Base-by-base conservation (phyloP, 2,113 vertebrate species). In the Polypterus bichir region DNA sequence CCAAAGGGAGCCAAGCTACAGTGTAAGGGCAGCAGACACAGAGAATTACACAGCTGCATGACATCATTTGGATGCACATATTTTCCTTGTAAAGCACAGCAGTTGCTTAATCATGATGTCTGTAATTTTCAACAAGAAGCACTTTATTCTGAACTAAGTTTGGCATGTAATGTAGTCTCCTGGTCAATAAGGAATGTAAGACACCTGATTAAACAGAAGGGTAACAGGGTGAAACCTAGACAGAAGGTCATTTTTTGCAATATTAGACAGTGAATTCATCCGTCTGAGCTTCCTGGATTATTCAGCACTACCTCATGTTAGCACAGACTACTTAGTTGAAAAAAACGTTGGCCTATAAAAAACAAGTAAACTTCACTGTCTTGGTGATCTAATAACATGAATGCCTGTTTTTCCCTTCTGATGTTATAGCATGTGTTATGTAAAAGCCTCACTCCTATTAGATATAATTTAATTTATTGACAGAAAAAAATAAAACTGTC, bases 221-320 rank as follows among this genome's bases (percentile, higher is more conserved):
- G 61, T n/a, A 4, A 55, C 11, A 62, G 53, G 46, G 47, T 52
- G 44, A 56, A 46, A 54, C 9, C 61, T 46, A 62, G 61, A 62
- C 61, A 62, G 49, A 11, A 47, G 55, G 46, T 11, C 53, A 55
- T 62, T 54, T 62, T 62, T 53, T 62, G 45, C 53, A 55, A 55
- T 62, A 55, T 62, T 62, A 62, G 61, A 62, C 52, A 45, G 53
- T 62, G 53, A 62, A 54, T 56, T 48, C 46, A 56, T 54, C 46
- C 46, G 44, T 46, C 47, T 47, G 10, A 44, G 9, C 4, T 62
- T 46, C 46, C 46, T 48, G 27, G 27, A 27, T 27, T 27, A 27
- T 27, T 27, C 27, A 27, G 27, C 27, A 27, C 27, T 27, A 27
- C 27, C 27, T 27, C 27, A 27, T 27, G 27, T 27, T 27, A 27